Percentiles rank a stretch among this genome's conserved stretches.
Conservation (phyloP, 2,113 vertebrate genomes). For the Meriones unguiculatus region DNA sequence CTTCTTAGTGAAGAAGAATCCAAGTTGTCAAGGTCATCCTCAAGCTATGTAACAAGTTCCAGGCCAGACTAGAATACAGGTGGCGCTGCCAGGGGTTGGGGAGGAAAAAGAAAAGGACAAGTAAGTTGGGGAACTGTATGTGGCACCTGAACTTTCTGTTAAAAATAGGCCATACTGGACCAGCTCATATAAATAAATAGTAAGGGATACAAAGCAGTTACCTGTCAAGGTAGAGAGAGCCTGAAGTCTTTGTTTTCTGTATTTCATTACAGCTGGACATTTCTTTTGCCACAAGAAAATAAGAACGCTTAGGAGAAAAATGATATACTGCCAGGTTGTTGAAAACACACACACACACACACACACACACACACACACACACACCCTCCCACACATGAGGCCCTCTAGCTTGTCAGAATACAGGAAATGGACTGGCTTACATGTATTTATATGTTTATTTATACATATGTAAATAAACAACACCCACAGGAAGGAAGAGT, state of each 20-base stretch:
- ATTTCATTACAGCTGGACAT: background rate
- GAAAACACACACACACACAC: background rate
- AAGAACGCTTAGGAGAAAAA: constrained; percentile 35
- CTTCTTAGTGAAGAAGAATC: background rate
- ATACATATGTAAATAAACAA: constrained; percentile 62
- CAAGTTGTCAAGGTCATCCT: background rate
- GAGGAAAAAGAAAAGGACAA: background rate
- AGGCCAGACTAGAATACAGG: background rate
- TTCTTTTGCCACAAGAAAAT: constrained; percentile 44
- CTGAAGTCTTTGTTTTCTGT: constrained; percentile 19
- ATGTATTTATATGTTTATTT: constrained; percentile 66
- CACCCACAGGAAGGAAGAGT: constrained; percentile 54
- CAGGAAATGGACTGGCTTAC: constrained; percentile 55
- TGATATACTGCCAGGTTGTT: background rate
- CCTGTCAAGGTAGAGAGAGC: background rate
- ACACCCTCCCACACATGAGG: constrained; percentile 18
- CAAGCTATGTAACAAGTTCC: background rate
- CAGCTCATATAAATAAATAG: background rate
- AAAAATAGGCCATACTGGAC: background rate
- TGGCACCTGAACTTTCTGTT: background rate
- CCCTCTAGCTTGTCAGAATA: constrained; percentile 11
- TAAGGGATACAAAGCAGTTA: background rate
- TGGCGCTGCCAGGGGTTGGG: background rate
- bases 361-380: background rate
- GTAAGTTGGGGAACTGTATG: background rate